A percentile compares a stretch with the other conserved stretches of the same genome.
These are phyloP conservation scores for Spatulosminthurus flaviceps DNA, from an alignment of 2,888 invertebrate genomes.

Conservation along the genomic window DNA sequence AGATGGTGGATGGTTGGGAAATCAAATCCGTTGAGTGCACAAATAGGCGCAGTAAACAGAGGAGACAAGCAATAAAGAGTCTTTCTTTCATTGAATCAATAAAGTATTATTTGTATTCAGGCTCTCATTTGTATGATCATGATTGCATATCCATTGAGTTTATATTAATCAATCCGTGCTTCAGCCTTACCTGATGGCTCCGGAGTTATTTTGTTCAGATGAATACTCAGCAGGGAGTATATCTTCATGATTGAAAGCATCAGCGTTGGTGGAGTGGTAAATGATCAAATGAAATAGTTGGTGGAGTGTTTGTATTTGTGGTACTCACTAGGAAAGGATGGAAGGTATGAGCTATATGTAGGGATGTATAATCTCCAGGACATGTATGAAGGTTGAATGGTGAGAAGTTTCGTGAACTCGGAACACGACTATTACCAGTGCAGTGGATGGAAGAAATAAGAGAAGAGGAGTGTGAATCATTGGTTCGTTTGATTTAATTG, in stretches of 20 bases:
- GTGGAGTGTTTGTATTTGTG: background rate
- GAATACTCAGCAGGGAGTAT: slow-evolving; percentile 36
- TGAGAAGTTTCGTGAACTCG: background rate
- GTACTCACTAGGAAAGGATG: too few species aligned
- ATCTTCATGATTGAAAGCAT: slow-evolving; percentile 36
- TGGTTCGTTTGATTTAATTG: slow-evolving; percentile 3
- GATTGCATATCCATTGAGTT: slow-evolving; percentile 30
- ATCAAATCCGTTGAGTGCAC: slow-evolving; percentile 1
- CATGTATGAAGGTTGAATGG: too few species aligned
- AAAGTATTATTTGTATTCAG: slow-evolving; percentile 31
- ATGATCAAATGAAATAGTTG: background rate
- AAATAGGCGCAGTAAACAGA: slow-evolving; percentile 5
- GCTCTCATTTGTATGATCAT: slow-evolving; percentile 11
- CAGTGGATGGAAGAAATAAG: too few species aligned
- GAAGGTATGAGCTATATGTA: too few species aligned
- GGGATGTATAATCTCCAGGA: too few species aligned
- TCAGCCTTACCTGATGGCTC: slow-evolving; percentile 12
- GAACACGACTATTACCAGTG: background rate
- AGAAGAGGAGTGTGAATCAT: background rate
- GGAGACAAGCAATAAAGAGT: slow-evolving; percentile 10
- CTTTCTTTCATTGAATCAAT: slow-evolving; percentile 28
- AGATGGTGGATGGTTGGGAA: background rate
- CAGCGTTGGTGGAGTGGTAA: slow-evolving; percentile 14
- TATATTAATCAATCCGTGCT: slow-evolving; percentile 30
- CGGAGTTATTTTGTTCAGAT: slow-evolving; percentile 32